A percentile compares a stretch with the other conserved stretches of the same genome.
Evolutionary conservation across 2,113 vertebrate species (phyloP).

Genomic region (Macrotus californicus): DNA sequence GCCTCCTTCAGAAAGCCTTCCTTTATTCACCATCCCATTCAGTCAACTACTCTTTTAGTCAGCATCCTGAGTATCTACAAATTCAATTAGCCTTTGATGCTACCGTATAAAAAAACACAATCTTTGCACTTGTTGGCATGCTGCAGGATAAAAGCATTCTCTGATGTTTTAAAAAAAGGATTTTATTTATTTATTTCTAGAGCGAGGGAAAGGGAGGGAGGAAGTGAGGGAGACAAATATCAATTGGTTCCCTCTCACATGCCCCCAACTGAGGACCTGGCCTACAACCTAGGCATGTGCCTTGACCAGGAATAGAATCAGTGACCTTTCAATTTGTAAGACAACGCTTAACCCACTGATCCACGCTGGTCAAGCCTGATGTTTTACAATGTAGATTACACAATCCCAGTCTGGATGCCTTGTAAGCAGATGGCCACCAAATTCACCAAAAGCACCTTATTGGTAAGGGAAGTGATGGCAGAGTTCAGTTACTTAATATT

Average conservation of each 20-base stretch:
- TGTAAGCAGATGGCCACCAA: neutral
- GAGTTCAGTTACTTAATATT: neutral
- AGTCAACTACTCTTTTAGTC: neutral
- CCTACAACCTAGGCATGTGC: too few relatives aligned
- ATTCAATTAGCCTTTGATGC: neutral
- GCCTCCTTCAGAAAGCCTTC: conserved; percentile 6
- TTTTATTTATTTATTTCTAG: too few relatives aligned
- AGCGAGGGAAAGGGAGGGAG: too few relatives aligned
- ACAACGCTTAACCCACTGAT: too few relatives aligned
- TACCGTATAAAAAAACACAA: neutral
- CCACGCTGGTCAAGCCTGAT: neutral
- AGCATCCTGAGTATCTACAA: neutral
- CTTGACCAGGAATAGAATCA: too few relatives aligned
- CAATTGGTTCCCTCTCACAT: too few relatives aligned
- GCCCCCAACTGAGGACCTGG: too few relatives aligned
- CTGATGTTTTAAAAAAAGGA: neutral
- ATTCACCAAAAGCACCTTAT: neutral
- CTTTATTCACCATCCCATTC: neutral
- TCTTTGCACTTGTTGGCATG: neutral
- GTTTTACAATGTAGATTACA: neutral
- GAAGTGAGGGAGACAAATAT: too few relatives aligned
- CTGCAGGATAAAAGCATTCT: neutral
- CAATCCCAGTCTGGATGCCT: neutral
- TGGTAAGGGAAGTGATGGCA: neutral
- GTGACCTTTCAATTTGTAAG: too few relatives aligned